phyloP scores from a whole-genome alignment of 2,888 invertebrate species.

The Coleophora flavipennella region DNA sequence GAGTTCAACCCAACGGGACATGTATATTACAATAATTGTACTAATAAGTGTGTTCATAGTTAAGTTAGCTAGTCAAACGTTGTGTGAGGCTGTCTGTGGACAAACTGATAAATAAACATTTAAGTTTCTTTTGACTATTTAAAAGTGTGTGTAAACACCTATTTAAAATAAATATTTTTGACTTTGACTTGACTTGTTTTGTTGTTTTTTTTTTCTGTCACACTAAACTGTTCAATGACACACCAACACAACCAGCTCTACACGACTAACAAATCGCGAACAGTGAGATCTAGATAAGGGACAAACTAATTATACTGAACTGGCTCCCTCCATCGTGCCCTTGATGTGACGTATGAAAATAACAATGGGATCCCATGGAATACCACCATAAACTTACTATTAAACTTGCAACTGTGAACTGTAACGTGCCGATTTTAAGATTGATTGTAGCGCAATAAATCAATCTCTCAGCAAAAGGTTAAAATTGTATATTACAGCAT shows the following conservation, averaged over 20 bases:
- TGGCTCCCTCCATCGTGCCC: constrained; percentile 35
- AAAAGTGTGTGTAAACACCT: too few relatives aligned
- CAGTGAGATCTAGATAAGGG: constrained; percentile 41
- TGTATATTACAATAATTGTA: too few relatives aligned
- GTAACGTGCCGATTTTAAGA: constrained; percentile 2
- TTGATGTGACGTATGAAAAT: constrained; percentile 43
- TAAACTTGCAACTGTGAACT: not conserved
- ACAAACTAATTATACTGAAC: constrained; percentile 56
- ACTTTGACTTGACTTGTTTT: too few relatives aligned
- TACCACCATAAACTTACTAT: constrained; percentile 2
- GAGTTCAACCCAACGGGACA: too few relatives aligned
- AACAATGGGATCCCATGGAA: constrained; percentile 30
- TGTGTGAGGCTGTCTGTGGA: too few relatives aligned
- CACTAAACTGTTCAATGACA: constrained; percentile 1
- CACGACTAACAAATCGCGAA: constrained; percentile 27
- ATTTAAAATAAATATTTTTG: too few relatives aligned
- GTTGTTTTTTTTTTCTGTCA: too few relatives aligned
- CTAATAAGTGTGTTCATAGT: too few relatives aligned
- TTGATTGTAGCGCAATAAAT: constrained; percentile 5
- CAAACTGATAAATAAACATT: too few relatives aligned
- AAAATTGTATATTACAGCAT: constrained; percentile 12
- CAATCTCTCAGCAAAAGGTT: not conserved
- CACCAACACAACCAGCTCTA: constrained; percentile 16
- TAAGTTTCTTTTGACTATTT: too few relatives aligned
- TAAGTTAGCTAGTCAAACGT: too few relatives aligned